Conservation (phyloP, 2,888 invertebrate genomes). For the Phyto melanocephala region DNA sequence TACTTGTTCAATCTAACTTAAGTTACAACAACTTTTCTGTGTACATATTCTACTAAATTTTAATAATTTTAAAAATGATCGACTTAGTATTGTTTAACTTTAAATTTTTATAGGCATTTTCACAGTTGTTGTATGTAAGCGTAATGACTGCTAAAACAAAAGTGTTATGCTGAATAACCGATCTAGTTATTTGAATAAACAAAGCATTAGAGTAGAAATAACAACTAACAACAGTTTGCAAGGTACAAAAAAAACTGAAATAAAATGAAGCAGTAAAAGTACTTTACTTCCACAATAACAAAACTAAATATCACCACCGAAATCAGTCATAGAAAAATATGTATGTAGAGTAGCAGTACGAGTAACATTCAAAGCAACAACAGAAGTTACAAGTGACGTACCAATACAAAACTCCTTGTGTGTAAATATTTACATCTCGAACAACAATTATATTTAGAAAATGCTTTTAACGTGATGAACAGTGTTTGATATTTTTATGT, state of each 20-base stretch:
- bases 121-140: too few species aligned
- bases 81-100: neutral
- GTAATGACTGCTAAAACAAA: neutral
- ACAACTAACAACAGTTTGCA: too few species aligned
- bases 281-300: slow-evolving; percentile 1
- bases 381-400: neutral
- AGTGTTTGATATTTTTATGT: neutral
- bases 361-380: neutral
- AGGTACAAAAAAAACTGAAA: neutral
- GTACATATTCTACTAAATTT: too few species aligned
- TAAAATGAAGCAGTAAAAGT: neutral
- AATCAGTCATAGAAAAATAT: neutral
- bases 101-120: neutral
- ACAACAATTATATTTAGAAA: slow-evolving; percentile 22
- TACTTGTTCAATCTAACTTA: too few species aligned
- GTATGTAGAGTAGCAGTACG: neutral
- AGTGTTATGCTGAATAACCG: neutral
- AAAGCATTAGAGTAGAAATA: slow-evolving; percentile 15
- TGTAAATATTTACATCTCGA: neutral
- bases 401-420: neutral
- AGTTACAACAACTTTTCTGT: too few species aligned
- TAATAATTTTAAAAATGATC: too few species aligned
- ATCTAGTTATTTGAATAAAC: neutral
- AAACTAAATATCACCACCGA: neutral
- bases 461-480: slow-evolving; percentile 16